A percentile compares a stretch with the other conserved stretches of the same genome.
Evolutionary conservation across 2,888 invertebrate genomes (phyloP).

Genomic region (Graphium colonna): DNA sequence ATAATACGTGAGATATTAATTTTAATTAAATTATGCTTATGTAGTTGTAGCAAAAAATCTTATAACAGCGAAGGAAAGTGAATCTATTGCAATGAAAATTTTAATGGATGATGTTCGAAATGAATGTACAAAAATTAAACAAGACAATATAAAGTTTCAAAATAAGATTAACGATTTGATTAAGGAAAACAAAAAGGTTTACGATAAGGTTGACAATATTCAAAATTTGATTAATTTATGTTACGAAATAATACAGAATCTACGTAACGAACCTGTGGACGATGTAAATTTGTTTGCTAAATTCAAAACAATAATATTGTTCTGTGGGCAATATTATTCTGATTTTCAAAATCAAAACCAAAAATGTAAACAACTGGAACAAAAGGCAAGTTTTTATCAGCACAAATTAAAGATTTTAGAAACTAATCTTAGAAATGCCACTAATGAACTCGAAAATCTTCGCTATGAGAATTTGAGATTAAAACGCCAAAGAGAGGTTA

Average conservation of each 20-base stretch:
- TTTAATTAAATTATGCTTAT: slow-evolving; percentile 24
- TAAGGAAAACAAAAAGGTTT: slow-evolving; percentile 38
- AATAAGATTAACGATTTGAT: slow-evolving; percentile 35
- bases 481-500: slow-evolving; percentile 24
- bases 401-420: slow-evolving; percentile 49
- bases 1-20: not conserved
- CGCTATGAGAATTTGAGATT: slow-evolving; percentile 34
- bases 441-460: slow-evolving; percentile 39
- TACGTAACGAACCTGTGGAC: slow-evolving; percentile 32
- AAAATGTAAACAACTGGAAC: slow-evolving; percentile 41
- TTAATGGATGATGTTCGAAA: slow-evolving; percentile 38
- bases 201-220: slow-evolving; percentile 39
- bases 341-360: slow-evolving; percentile 44
- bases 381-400: slow-evolving; percentile 46
- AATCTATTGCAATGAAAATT: slow-evolving; percentile 37
- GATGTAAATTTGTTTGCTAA: slow-evolving; percentile 34
- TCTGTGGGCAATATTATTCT: slow-evolving; percentile 50
- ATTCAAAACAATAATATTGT: slow-evolving; percentile 44
- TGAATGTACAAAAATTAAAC: slow-evolving; percentile 38
- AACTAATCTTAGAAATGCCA: slow-evolving; percentile 36
- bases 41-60: slow-evolving; percentile 48
- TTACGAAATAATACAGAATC: slow-evolving; percentile 45
- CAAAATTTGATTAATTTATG: slow-evolving; percentile 45
- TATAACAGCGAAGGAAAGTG: slow-evolving; percentile 42
- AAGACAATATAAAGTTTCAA: slow-evolving; percentile 34